Conservation (phyloP, 2,797 vertebrate genomes). For the Columba guinea region DNA sequence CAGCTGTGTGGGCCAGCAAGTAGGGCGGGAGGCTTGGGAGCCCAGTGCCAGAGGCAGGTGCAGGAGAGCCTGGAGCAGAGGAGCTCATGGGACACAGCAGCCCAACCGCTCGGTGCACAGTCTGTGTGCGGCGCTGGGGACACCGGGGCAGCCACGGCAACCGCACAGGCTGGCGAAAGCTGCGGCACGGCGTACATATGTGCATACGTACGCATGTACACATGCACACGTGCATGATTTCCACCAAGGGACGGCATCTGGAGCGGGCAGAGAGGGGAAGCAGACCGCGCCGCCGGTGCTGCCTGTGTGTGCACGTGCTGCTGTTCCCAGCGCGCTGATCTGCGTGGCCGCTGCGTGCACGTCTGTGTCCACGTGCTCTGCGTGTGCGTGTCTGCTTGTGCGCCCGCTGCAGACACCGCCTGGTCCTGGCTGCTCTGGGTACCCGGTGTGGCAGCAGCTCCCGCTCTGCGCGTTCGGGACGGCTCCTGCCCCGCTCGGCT, state of each 20-base stretch:
- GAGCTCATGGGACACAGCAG: fast-evolving
- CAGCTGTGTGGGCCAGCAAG: not conserved
- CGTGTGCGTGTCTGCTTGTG: fast-evolving
- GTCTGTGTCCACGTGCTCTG: fast-evolving
- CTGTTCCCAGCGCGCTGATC: fast-evolving
- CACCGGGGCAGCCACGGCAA: fast-evolving
- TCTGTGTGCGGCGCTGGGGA: not conserved
- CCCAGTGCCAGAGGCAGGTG: fast-evolving
- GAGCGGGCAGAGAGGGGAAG: not conserved
- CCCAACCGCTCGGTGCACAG: fast-evolving
- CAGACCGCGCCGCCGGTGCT: fast-evolving
- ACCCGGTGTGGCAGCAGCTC: fast-evolving
- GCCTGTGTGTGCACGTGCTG: not conserved
- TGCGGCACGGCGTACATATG: fast-evolving
- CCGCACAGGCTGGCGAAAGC: too few species aligned
- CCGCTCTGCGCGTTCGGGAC: not conserved
- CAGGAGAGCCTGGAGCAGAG: fast-evolving
- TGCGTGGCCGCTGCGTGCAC: fast-evolving
- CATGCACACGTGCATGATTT: fast-evolving
- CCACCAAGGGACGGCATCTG: not conserved
- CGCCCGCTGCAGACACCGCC: not conserved
- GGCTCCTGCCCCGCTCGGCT: not conserved
- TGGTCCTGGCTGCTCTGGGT: fast-evolving
- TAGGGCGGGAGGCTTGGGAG: not conserved
- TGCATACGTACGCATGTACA: fast-evolving